A percentile compares a stretch with the other conserved stretches of the same genome.
Evolutionary conservation across 1,140 invertebrate species (phyloP).

Genomic region (Drosophila fuyamai): DNA sequence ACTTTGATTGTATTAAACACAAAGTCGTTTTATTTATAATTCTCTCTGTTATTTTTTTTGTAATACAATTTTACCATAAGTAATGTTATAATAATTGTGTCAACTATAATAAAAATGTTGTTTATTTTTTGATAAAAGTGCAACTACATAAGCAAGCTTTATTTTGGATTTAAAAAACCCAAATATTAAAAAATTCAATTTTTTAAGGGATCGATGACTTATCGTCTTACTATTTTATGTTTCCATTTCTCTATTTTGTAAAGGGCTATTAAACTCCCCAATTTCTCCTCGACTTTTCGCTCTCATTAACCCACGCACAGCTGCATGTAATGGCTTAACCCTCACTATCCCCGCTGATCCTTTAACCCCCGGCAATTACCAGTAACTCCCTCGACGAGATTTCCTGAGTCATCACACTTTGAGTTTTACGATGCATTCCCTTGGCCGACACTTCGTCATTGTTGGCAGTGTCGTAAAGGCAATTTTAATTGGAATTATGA

Average conservation of each 20-base stretch:
- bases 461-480: conserved; percentile 31
- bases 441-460: conserved; percentile 8
- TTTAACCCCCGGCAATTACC: background rate
- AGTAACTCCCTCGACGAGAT: background rate
- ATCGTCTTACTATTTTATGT: no score
- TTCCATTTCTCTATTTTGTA: conserved; percentile 1
- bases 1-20: no score
- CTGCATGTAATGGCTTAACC: conserved; percentile 31
- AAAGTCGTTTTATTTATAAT: no score
- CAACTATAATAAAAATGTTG: no score
- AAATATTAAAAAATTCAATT: no score
- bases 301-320: conserved; percentile 21
- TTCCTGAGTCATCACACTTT: conserved; percentile 27
- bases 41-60: no score
- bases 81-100: no score
- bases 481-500: conserved; percentile 70
- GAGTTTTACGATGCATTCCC: conserved; percentile 32
- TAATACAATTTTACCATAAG: no score
- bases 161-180: no score
- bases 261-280: conserved; percentile 29
- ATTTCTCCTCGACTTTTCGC: conserved; percentile 20
- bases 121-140: no score
- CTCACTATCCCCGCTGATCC: conserved; percentile 1
- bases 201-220: no score
- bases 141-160: no score